A percentile compares a stretch with the other conserved stretches of the same genome.
phyloP scores from a whole-genome alignment of 2,797 vertebrate genomes.

The Cossypha niveicapilla region DNA sequence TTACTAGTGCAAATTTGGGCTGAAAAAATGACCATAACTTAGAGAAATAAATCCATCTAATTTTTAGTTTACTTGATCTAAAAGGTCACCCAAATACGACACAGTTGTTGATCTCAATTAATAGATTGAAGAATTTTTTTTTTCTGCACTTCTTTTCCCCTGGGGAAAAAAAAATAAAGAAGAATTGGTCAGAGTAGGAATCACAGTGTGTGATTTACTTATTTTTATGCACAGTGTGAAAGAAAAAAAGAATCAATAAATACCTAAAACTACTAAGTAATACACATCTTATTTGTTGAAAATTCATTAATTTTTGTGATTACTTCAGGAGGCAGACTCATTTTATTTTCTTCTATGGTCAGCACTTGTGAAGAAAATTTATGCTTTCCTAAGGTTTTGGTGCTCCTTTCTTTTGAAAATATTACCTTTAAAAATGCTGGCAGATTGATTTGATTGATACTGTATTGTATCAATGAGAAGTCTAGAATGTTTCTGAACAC shows the following conservation, averaged over 20 bases:
- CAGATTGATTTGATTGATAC: not conserved
- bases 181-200: not conserved
- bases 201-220: not conserved
- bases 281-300: not conserved
- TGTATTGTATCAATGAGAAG: not conserved
- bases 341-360: not conserved
- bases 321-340: not conserved
- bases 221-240: not conserved
- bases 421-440: not conserved
- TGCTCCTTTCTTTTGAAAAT: not conserved
- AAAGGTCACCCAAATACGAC: not conserved
- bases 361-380: not conserved
- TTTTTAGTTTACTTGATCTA: not conserved
- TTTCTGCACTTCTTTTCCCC: rapidly evolving
- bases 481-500: not conserved
- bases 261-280: not conserved
- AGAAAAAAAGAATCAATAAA: not conserved
- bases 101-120: not conserved
- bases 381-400: not conserved
- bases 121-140: not conserved
- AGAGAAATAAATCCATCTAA: not conserved
- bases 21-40: not conserved
- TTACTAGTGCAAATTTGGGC: not conserved
- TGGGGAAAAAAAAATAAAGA: not conserved
- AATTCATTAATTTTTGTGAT: not conserved